Percentiles rank a stretch among this genome's conserved stretches.
phyloP scores from a whole-genome alignment of 2,113 vertebrate species.

The Alces alces region DNA sequence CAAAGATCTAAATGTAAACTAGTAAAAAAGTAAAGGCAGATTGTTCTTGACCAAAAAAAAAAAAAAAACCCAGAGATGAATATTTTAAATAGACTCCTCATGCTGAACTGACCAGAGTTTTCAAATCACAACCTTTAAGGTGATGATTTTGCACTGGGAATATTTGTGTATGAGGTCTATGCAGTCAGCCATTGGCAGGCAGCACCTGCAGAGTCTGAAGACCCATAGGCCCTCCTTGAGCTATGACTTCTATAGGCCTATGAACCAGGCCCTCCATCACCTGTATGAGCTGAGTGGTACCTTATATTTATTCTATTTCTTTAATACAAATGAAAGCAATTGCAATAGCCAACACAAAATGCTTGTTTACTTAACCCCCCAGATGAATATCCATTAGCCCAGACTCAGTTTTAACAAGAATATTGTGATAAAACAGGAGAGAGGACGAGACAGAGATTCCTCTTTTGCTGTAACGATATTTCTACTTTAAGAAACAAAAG shows the following conservation, averaged over 20 bases:
- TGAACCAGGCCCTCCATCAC: neutral
- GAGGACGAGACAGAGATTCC: neutral
- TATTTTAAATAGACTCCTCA: neutral
- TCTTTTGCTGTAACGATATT: neutral
- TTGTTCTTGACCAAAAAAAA: neutral
- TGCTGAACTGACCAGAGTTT: neutral
- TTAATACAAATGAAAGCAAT: neutral
- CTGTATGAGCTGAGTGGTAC: neutral
- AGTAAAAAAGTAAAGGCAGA: neutral
- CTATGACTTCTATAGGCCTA: neutral
- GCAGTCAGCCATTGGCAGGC: neutral
- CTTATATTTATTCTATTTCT: neutral
- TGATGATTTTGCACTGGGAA: neutral
- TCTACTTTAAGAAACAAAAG: slow-evolving; percentile 35
- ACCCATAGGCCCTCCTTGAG: neutral
- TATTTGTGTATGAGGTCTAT: neutral
- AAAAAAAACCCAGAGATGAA: neutral
- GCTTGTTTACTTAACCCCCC: neutral
- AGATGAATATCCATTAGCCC: neutral
- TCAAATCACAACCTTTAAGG: neutral
- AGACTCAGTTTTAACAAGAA: neutral
- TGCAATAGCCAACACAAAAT: neutral
- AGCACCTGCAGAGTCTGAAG: neutral
- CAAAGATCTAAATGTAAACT: neutral
- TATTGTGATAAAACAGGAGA: neutral